These are phyloP conservation scores for Nothocercus julius DNA, from an alignment of 2,113 vertebrate genomes.

Conservation along the genomic window DNA sequence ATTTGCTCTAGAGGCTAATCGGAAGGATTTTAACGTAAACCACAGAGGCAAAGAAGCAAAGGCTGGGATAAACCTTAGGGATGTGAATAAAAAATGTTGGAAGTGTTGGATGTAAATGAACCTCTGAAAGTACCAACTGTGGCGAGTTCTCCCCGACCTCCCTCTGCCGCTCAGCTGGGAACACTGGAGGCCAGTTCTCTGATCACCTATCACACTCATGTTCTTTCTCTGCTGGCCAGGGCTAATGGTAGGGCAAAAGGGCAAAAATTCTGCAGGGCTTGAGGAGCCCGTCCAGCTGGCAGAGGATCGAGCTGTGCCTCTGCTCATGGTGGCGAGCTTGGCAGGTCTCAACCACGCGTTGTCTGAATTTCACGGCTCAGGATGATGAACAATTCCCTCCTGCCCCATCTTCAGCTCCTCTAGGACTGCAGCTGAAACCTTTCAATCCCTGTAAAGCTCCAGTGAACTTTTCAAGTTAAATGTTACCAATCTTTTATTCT, in stretches of 20 bases:
- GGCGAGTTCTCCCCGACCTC: not conserved
- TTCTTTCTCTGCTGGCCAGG: rapidly evolving
- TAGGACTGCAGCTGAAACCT: not conserved
- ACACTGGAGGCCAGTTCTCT: not conserved
- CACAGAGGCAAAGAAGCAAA: slow-evolving; percentile 16
- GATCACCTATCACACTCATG: rapidly evolving
- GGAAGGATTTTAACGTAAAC: not conserved
- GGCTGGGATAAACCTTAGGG: not conserved
- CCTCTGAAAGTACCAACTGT: not conserved
- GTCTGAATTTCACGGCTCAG: rapidly evolving
- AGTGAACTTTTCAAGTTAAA: not conserved
- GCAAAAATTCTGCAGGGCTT: not conserved
- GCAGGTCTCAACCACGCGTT: rapidly evolving
- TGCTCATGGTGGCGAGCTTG: rapidly evolving
- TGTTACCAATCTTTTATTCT: not conserved
- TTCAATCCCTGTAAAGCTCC: not conserved
- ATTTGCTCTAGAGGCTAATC: not conserved
- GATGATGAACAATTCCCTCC: not conserved
- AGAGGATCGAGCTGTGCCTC: not conserved
- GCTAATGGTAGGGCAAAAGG: not conserved
- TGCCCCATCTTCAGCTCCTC: not conserved
- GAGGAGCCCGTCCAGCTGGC: not conserved
- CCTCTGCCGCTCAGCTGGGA: not conserved
- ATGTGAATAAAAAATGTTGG: not conserved
- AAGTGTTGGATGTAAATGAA: not conserved